These are phyloP conservation scores for Elgonia sp. DNA, from an alignment of 2,888 invertebrate species.

Conservation along the genomic window DNA sequence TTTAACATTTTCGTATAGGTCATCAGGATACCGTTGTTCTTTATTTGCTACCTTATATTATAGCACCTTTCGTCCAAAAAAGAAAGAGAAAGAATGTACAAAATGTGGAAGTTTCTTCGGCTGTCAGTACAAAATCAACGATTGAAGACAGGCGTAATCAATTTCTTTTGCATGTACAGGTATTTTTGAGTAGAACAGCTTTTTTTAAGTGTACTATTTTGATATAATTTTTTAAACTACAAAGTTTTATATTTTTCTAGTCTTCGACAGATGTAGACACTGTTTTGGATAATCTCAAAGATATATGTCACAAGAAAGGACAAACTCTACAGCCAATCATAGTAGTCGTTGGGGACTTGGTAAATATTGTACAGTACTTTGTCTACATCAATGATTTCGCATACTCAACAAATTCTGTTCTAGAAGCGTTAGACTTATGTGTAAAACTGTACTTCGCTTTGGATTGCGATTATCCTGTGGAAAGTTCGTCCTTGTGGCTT, in stretches of 20 bases:
- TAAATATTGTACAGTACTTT: constrained; percentile 6
- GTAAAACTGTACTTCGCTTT: constrained; percentile 35
- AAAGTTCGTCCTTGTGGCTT: constrained; percentile 40
- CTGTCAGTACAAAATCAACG: not conserved
- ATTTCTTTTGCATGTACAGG: constrained; percentile 37
- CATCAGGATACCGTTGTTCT: constrained; percentile 21
- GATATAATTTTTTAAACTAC: too few relatives aligned
- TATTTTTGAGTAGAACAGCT: constrained; percentile 6
- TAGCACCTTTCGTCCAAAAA: not conserved
- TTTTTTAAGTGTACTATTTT: not conserved
- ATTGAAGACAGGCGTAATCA: constrained; percentile 38
- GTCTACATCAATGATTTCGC: constrained; percentile 35
- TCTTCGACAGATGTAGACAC: constrained; percentile 23
- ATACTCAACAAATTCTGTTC: constrained; percentile 15
- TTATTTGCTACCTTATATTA: constrained; percentile 27
- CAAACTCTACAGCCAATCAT: constrained; percentile 46
- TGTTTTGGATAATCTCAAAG: not conserved
- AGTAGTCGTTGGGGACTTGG: constrained; percentile 18
- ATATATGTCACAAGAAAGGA: constrained; percentile 1
- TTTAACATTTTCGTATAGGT: constrained; percentile 14
- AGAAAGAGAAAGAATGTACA: constrained; percentile 22
- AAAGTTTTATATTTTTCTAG: constrained; percentile 5
- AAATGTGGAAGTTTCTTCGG: not conserved
- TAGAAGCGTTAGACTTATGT: constrained; percentile 33
- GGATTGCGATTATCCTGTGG: constrained; percentile 35